phyloP scores from a whole-genome alignment of 2,113 vertebrate species.

The Megaptera novaeangliae region DNA sequence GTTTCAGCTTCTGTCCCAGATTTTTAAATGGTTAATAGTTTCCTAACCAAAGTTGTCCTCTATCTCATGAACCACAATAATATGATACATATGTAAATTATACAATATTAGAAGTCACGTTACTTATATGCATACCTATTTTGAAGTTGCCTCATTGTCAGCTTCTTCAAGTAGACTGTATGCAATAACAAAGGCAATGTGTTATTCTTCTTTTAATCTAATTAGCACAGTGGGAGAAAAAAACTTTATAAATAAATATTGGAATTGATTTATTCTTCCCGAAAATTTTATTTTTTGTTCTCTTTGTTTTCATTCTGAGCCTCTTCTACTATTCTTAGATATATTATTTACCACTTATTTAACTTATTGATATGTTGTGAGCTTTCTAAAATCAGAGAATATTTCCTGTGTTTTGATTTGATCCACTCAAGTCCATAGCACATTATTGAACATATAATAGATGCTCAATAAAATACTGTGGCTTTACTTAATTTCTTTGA shows the following conservation, averaged over 20 bases:
- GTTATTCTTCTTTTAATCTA: not conserved
- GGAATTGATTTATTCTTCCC: not conserved
- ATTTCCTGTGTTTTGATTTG: not conserved
- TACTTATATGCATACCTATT: not conserved
- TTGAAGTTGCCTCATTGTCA: not conserved
- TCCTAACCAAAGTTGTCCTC: not conserved
- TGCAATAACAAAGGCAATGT: not conserved
- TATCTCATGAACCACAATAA: not conserved
- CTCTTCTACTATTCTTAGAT: not conserved
- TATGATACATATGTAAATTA: not conserved
- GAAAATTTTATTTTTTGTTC: not conserved
- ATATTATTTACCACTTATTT: not conserved
- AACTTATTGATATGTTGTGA: not conserved
- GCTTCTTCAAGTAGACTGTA: not conserved
- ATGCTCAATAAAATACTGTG: not conserved
- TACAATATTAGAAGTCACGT: not conserved
- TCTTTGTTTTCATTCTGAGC: not conserved
- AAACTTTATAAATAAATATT: not conserved
- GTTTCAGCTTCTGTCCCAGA: not conserved
- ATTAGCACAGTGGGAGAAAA: not conserved
- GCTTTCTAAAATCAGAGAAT: not conserved
- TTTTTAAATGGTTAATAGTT: not conserved
- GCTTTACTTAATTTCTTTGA: not conserved
- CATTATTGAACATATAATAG: not conserved
- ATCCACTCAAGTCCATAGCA: not conserved